Evolutionary conservation across 2,888 invertebrate genomes (phyloP), one percentile per base, ranked within the genome.

Genomic region (Leptinotarsa tumamoca): DNA sequence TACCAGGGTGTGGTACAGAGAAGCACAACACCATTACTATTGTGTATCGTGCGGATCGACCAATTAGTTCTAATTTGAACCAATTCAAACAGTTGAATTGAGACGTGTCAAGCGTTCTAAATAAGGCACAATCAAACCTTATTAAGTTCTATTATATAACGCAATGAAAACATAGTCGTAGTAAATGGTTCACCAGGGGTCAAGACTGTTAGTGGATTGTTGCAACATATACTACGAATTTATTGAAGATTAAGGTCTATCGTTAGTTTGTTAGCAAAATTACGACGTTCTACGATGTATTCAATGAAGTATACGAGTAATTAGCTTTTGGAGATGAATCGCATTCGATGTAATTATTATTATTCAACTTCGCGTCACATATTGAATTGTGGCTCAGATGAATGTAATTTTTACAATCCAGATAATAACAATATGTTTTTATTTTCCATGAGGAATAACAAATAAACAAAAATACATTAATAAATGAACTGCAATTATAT

Each of bases 51-150:
- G 68, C 67, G 23, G 68, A 66, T 72, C 71, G 71, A 67, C 70
- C 70, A 70, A 76, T 70, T 63, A 66, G 67, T 73, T 67, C 23
- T 67, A 75, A 76, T 76, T 73, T 70, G 61, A 68, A 71, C 68
- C 73, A 73, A 76, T 76, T 76, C 33, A 67, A 71, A 69, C 71
- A 72, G 73, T 76, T 73, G 21, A 66, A 68, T 67, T 54, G 73
- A 27, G 68, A 76, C 76, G 73, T 76, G 76, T 71, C 23, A 49
- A 49, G 73, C 73, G 71, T 68, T n/a, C 52, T 61, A 71, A 76
- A 73, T 73, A 58, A 43, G 54, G 52, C 27, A 51, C 54, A 76
- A 73, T 76, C 73, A 73, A 76, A 71, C 54, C 63, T 66, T 71
- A 76, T 76, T 76, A 69, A 49, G 63, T 27, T 63, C 70, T 68